Base-by-base conservation (phyloP, 1,140 invertebrate genomes). In the Popillia japonica region DNA sequence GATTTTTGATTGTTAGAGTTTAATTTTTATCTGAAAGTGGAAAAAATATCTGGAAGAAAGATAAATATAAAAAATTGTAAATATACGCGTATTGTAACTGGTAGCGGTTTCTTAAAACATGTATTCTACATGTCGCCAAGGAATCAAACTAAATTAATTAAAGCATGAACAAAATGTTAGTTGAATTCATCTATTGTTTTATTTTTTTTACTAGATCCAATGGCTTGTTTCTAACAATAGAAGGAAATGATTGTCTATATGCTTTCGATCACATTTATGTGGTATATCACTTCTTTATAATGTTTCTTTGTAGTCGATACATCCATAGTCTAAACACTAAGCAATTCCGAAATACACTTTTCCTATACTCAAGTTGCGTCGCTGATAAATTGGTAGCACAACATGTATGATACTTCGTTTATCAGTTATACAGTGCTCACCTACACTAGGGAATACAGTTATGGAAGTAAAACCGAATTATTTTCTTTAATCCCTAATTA, bases 161-260 rank as follows among this genome's bases (percentile, higher is more conserved):
- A 14, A 48, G 44, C 59, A 64, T 64, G 17, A 3, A 64, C 59
- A 17, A 64, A 64, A 64, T 64, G 59, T 20, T 48, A 48, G 44
- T 48, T 64, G 59, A 64, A n/a, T 20, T 64, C 59, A n/a, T 20
- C 59, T 64, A 64, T 64, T 64, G 59, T 64, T 22, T 22, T 64
- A 22, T 22, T 64, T 64, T 64, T 64, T 64, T 64, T 64, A 22
- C 2, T 3, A 2, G 59, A 64, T 17, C 11, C 59, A 64, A 4
- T 64, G 59, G 22, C 9, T 64, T 64, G 17, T 17, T 64, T 64
- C 22, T 23, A 23, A 64, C 59, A 64, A 64, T 64, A 22, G 59
- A 64, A 64, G 59, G 59, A 64, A 64, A 23, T 64, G 59, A 64
- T 64, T 64, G 59, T 4, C 8, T 9, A 17, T 23, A 64, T 64